Conservation (phyloP, 2,797 vertebrate species). For the Melopsittacus undulatus region DNA sequence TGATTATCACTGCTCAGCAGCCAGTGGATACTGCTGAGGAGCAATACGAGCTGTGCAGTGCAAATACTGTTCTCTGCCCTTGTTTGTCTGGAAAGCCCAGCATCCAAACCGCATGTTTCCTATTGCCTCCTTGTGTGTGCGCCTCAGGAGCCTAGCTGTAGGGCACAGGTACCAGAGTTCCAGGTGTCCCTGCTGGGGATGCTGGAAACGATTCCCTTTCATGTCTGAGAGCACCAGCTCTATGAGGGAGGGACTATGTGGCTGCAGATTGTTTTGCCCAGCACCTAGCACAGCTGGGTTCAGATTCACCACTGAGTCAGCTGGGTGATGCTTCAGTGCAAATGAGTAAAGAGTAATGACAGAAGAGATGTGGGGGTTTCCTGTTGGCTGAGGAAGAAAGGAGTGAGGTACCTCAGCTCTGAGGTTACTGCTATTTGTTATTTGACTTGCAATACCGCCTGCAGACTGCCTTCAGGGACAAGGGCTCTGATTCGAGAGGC, state of each 20-base stretch:
- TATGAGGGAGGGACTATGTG: neutral
- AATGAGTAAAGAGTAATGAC: neutral
- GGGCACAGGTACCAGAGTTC: neutral
- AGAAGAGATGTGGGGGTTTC: neutral
- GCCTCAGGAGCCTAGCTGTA: neutral
- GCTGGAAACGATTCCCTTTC: neutral
- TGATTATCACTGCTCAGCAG: neutral
- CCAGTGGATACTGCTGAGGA: neutral
- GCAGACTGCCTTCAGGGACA: neutral
- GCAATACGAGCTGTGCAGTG: neutral
- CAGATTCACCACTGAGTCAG: neutral
- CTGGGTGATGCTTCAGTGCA: neutral
- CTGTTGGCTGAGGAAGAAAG: slow-evolving; percentile 40
- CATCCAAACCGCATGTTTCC: fast-evolving
- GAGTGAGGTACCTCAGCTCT: neutral
- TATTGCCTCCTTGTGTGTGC: fast-evolving
- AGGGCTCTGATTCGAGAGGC: neutral
- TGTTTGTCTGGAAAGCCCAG: neutral
- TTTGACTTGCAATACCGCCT: slow-evolving; percentile 3
- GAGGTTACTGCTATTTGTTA: neutral
- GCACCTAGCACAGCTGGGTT: neutral
- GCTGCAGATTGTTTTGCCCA: neutral
- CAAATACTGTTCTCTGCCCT: neutral
- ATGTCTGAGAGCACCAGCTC: neutral
- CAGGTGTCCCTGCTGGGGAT: neutral